A percentile compares a stretch with the other conserved stretches of the same genome.
These are phyloP conservation scores for Intellagama lesueurii DNA, from an alignment of 2,797 vertebrate species.

Conservation along the genomic window DNA sequence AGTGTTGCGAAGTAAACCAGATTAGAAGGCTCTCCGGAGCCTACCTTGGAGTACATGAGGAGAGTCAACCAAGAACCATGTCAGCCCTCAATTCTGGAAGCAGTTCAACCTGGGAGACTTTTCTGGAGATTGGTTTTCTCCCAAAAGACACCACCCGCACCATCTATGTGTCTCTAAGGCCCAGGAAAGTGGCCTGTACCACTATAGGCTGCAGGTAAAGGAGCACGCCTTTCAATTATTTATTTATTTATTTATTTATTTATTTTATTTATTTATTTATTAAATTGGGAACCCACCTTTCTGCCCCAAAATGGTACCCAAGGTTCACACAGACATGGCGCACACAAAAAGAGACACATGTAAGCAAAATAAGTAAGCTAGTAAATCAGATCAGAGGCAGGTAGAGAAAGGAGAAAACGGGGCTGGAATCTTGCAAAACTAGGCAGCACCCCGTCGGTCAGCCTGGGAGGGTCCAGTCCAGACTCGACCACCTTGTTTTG, in stretches of 20 bases:
- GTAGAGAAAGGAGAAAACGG: not conserved
- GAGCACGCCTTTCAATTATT: not conserved
- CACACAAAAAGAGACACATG: not conserved
- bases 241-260: no score
- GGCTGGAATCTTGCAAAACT: not conserved
- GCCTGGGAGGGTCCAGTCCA: not conserved
- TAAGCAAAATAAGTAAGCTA: not conserved
- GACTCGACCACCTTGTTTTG: no score
- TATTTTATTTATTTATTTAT: not conserved
- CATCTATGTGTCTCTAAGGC: not conserved
- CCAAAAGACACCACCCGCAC: fast-evolving
- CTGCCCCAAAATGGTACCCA: not conserved
- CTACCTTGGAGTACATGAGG: not conserved
- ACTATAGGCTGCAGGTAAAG: not conserved
- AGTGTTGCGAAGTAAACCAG: not conserved
- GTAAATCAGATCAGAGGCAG: not conserved
- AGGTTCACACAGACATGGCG: not conserved
- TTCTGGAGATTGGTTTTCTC: not conserved
- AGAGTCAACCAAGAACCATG: not conserved
- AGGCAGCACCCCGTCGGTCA: no score
- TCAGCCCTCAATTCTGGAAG: not conserved
- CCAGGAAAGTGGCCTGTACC: not conserved
- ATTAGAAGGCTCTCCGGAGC: not conserved
- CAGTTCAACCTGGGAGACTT: not conserved
- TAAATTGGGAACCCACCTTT: not conserved